Conservation (phyloP, 2,113 vertebrate species). For the Hypanus sabinus region DNA sequence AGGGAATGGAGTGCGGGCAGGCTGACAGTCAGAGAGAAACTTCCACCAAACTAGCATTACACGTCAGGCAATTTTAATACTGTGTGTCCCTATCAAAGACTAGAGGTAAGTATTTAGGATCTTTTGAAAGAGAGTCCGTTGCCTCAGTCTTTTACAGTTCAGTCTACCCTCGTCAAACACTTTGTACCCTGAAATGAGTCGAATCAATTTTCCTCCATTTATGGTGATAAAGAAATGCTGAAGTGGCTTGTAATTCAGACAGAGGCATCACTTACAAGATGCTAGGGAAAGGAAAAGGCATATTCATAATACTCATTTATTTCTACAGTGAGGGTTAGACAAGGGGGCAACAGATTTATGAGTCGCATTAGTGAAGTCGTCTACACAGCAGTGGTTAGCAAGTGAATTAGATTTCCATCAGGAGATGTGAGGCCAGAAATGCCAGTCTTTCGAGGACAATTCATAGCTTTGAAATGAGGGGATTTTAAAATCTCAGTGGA, state of each 20-base stretch:
- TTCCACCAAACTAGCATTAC: not conserved
- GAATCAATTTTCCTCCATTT: not conserved
- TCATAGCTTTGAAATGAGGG: not conserved
- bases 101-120: not conserved
- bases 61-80: not conserved
- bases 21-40: not conserved
- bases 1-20: not conserved
- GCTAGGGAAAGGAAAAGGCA: not conserved
- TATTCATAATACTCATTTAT: not conserved
- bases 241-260: not conserved
- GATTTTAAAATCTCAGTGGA: not conserved
- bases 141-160: not conserved
- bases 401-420: not conserved
- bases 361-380: not conserved
- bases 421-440: not conserved
- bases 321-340: not conserved
- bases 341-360: not conserved
- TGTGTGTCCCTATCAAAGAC: not conserved
- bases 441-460: not conserved
- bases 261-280: not conserved
- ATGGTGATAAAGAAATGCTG: not conserved
- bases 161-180: not conserved
- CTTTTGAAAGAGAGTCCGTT: no score
- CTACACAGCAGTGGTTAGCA: not conserved
- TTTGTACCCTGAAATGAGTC: not conserved